Evolutionary conservation across 2,797 vertebrate species (phyloP).

Genomic region (Clarias laeviceps): DNA sequence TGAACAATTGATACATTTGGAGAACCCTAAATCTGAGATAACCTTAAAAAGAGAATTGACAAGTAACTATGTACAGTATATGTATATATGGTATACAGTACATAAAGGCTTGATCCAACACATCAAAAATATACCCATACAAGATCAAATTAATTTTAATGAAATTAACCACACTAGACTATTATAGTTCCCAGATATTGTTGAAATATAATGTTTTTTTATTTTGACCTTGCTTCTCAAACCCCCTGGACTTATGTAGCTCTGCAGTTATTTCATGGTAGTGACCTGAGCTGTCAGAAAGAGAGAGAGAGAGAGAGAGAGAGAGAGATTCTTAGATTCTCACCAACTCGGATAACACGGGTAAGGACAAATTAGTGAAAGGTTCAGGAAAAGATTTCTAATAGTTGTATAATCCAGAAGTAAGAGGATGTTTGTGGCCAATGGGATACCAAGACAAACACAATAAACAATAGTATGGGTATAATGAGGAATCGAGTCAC

Average conservation of each 20-base stretch:
- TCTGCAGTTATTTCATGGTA: constrained; percentile 38
- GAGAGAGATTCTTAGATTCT: constrained; percentile 46
- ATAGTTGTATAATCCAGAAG: constrained; percentile 54
- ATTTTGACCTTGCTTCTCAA: constrained; percentile 44
- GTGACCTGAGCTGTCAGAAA: constrained; percentile 41
- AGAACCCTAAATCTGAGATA: neutral
- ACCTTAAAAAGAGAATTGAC: neutral
- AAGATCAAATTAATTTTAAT: constrained; percentile 14
- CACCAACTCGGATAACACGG: constrained; percentile 51
- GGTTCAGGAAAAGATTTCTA: constrained; percentile 54
- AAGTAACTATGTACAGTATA: neutral
- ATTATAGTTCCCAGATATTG: constrained; percentile 8
- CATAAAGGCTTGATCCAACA: neutral
- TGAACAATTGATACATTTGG: neutral
- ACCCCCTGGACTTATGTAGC: constrained; percentile 47
- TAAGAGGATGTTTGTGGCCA: constrained; percentile 40
- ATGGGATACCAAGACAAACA: constrained; percentile 49
- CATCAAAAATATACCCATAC: neutral
- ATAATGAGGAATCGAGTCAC: neutral
- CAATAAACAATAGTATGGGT: neutral
- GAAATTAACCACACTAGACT: neutral
- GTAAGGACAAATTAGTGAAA: constrained; percentile 52
- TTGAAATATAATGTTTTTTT: neutral
- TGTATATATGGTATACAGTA: neutral
- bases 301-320: neutral